phyloP scores from a whole-genome alignment of 2,797 vertebrate genomes.

The Intellagama lesueurii region DNA sequence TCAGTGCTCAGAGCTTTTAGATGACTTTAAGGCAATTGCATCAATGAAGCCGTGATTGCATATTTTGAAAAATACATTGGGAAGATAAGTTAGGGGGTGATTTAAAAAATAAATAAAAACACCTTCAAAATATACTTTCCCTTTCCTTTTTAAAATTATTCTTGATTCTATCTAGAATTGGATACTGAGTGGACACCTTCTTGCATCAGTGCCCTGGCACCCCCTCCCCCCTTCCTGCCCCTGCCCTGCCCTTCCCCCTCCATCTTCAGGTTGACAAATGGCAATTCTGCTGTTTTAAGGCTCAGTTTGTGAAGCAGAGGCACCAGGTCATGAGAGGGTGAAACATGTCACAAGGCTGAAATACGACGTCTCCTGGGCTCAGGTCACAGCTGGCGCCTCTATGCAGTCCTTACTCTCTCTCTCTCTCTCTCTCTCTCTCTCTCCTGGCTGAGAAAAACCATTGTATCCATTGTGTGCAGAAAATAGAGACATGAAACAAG shows the following conservation, averaged over 20 bases:
- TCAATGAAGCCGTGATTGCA: background rate
- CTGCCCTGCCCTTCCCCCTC: background rate
- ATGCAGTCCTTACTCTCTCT: background rate
- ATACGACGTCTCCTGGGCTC: conserved; percentile 55
- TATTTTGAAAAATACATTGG: background rate
- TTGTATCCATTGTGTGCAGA: conserved; percentile 8
- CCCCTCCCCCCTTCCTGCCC: background rate
- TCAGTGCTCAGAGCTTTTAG: background rate
- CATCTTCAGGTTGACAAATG: background rate
- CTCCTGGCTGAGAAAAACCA: background rate
- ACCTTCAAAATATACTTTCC: background rate
- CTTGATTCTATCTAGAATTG: background rate
- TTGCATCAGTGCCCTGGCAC: background rate
- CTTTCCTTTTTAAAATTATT: background rate
- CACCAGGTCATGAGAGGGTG: conserved; percentile 66
- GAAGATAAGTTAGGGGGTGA: background rate
- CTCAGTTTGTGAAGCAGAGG: conserved; percentile 36
- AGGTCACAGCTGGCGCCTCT: conserved; percentile 61
- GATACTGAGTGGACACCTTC: background rate
- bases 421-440: conserved; percentile 1
- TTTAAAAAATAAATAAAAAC: background rate
- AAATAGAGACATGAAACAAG: background rate
- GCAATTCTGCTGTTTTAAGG: conserved; percentile 10
- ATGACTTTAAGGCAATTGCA: background rate
- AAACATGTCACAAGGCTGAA: conserved; percentile 55